Conservation (phyloP, 2,797 vertebrate species). For the Cirrhinus molitorella region DNA sequence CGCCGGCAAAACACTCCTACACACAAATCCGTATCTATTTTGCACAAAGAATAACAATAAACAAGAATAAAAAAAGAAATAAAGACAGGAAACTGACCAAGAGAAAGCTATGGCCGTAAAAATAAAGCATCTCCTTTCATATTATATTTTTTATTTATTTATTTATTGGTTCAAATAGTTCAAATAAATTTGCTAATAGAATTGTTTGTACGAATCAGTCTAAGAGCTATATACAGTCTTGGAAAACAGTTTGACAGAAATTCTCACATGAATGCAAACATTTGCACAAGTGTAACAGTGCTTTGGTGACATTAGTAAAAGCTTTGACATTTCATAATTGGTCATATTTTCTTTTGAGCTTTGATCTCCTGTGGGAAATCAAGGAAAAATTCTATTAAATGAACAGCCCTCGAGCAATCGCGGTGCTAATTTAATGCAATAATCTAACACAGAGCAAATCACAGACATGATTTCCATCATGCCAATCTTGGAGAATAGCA, state of each 20-base stretch:
- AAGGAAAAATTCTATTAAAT: constrained; percentile 45
- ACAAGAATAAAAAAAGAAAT: not conserved
- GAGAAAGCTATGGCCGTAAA: not conserved
- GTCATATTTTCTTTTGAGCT: constrained; percentile 16
- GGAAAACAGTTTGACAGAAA: not conserved
- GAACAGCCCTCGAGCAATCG: constrained; percentile 34
- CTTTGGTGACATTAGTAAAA: not conserved
- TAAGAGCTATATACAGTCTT: not conserved
- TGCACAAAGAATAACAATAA: not conserved
- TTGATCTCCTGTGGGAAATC: constrained; percentile 55
- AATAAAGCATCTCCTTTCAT: constrained; percentile 10
- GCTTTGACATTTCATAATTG: constrained; percentile 13
- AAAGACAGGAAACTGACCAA: not conserved
- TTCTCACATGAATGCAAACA: not conserved
- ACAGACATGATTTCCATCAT: constrained; percentile 27
- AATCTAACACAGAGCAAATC: constrained; percentile 12
- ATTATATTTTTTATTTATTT: too few relatives aligned
- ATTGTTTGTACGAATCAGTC: not conserved
- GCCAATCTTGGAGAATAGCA: constrained; percentile 10
- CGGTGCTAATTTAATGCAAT: constrained; percentile 46
- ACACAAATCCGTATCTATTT: not conserved
- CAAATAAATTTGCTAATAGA: not conserved
- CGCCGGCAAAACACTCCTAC: constrained; percentile 5
- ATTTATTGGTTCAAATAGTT: not conserved
- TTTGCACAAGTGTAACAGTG: not conserved